Evolutionary conservation across 2,888 invertebrate species (phyloP), one percentile per base, ranked within the genome.

Genomic region (Diarsia dahlii): DNA sequence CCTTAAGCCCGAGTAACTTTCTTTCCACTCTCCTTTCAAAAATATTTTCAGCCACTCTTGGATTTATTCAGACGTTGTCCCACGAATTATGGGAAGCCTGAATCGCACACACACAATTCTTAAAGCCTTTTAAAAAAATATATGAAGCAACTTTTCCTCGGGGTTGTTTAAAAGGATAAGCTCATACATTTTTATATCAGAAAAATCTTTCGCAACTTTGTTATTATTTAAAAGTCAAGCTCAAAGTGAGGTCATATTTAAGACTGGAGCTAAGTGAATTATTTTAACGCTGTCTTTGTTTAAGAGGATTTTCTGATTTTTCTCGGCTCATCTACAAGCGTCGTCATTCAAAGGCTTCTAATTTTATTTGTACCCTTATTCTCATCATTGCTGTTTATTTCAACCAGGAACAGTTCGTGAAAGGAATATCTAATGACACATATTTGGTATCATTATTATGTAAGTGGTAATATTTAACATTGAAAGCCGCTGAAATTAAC

Each of bases 171-270:
- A 83, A 48, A 79, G 58, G 79, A 77, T 76, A 65, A 65, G 54
- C 74, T 81, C 80, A 74, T 83, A 79, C 69, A 81, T 81, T 82
- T 81, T 82, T 68, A 81, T 60, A 62, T 48, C 54, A 45, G 54
- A 60, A 67, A 83, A 82, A 64, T 68, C 50, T 83, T 23, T 52
- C 13, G 10, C 39, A 71, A 74, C 79, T 74, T 79, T 67, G 15
- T 74, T 52, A 60, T 45, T 65, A 76, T 82, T 28, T 69, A 58
- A 72, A 71, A 65, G 63, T n/a, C n/a, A 68, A 64, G 56, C 62
- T 67, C 15, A 68, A 75, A 52, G 34, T 3, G 39, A 71, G 13
- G n/a, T 64, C 9, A 46, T 54, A 58, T 58, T 56, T n/a, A 28
- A 48, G 20, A 34, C 23, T 50, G 28, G 15, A 66, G 28, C 20